A percentile compares a stretch with the other conserved stretches of the same genome.
Evolutionary conservation across 2,888 invertebrate genomes (phyloP).

Genomic region (Aleiodes alternator): DNA sequence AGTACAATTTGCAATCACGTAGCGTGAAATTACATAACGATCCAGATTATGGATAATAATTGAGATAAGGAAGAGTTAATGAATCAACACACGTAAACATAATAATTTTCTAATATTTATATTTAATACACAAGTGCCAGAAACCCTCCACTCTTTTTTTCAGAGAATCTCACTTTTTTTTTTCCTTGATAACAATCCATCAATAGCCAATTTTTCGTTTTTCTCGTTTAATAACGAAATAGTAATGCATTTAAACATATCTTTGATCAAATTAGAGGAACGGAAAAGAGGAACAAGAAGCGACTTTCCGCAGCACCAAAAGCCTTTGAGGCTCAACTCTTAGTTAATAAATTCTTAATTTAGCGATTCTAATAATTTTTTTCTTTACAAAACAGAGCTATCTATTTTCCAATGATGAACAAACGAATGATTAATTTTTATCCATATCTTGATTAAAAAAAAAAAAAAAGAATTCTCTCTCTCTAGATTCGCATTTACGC

Average conservation of each 20-base stretch:
- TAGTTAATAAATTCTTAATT: neutral
- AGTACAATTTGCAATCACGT: too few species aligned
- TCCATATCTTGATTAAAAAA: neutral
- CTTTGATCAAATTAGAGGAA: neutral
- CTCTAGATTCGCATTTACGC: conserved; percentile 1
- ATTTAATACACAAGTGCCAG: conserved; percentile 30
- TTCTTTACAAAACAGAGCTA: too few species aligned
- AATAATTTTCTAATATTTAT: conserved; percentile 17
- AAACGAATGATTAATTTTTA: too few species aligned
- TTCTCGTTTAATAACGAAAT: conserved; percentile 1
- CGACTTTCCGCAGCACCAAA: conserved; percentile 19
- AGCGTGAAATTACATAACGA: too few species aligned
- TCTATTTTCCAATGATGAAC: too few species aligned
- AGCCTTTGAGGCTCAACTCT: conserved; percentile 1
- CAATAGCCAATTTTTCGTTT: neutral
- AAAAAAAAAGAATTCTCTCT: too few species aligned
- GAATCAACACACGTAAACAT: neutral
- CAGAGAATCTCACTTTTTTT: conserved; percentile 1
- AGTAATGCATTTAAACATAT: conserved; percentile 22
- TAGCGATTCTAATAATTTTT: too few species aligned
- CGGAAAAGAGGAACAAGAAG: conserved; percentile 22
- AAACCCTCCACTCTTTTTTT: conserved; percentile 14
- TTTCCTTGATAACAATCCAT: neutral
- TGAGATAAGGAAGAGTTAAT: neutral
- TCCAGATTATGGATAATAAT: neutral